Conservation (phyloP, 2,113 vertebrate species). For the Grammomys surdaster region DNA sequence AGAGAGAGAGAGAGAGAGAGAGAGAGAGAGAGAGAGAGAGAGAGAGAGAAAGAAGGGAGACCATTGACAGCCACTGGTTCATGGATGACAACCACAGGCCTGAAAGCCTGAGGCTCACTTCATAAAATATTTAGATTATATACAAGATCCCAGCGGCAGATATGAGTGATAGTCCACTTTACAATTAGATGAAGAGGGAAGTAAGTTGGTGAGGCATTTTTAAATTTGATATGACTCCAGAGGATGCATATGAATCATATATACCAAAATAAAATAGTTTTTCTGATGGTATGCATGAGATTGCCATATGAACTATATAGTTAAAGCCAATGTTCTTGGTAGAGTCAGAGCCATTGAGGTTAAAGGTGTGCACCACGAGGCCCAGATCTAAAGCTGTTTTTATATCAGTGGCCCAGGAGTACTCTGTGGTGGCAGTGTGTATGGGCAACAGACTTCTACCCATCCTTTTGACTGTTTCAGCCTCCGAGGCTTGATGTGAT, state of each 20-base stretch:
- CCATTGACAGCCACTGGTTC: no score
- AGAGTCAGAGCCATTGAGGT: not conserved
- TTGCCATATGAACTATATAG: not conserved
- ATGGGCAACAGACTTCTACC: not conserved
- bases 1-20: not conserved
- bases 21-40: accelerated
- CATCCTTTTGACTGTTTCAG: not conserved
- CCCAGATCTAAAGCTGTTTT: not conserved
- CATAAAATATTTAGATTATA: not conserved
- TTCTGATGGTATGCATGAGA: not conserved
- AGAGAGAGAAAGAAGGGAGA: accelerated
- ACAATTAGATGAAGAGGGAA: not conserved
- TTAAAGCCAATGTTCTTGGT: not conserved
- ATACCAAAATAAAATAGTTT: not conserved
- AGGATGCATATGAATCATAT: not conserved
- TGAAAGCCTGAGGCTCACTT: not conserved
- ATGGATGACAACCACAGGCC: not conserved
- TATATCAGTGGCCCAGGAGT: no score
- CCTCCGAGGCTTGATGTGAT: not conserved
- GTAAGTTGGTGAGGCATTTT: not conserved
- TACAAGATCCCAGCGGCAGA: not conserved
- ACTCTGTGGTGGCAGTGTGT: not conserved
- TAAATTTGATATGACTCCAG: not conserved
- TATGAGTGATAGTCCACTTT: not conserved
- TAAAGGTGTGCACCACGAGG: not conserved